Conservation (phyloP, 2,888 invertebrate species). For the Polydrusus pterygomalis region DNA sequence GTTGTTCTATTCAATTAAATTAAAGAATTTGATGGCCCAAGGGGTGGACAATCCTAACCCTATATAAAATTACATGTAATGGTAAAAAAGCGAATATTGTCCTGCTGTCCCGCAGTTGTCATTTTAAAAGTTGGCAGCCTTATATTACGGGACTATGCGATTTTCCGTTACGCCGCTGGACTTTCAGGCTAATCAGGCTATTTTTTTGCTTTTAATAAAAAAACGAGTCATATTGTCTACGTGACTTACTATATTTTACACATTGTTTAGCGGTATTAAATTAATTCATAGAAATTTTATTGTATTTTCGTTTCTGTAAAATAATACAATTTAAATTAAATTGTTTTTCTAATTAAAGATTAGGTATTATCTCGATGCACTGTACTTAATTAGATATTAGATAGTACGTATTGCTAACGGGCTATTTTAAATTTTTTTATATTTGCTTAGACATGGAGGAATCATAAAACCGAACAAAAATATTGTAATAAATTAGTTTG, state of each 20-base stretch:
- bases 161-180: no score
- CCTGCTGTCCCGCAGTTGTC: no score
- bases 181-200: not conserved
- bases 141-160: no score
- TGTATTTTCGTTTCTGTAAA: not conserved
- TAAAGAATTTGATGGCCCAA: no score
- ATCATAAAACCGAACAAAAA: not conserved
- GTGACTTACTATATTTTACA: slow-evolving; percentile 3
- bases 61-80: no score
- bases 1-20: no score
- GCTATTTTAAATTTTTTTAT: not conserved
- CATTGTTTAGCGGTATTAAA: not conserved
- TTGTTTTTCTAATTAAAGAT: slow-evolving; percentile 17
- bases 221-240: not conserved
- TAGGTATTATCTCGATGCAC: slow-evolving; percentile 13
- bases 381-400: slow-evolving; percentile 7
- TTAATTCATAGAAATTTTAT: not conserved
- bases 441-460: not conserved
- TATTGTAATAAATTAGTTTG: not conserved
- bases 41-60: no score
- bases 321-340: slow-evolving; percentile 18
- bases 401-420: not conserved
- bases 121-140: no score
- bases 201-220: not conserved
- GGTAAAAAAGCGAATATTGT: no score